Base-by-base conservation (phyloP, 2,888 invertebrate genomes). In the Julus scandinavius region DNA sequence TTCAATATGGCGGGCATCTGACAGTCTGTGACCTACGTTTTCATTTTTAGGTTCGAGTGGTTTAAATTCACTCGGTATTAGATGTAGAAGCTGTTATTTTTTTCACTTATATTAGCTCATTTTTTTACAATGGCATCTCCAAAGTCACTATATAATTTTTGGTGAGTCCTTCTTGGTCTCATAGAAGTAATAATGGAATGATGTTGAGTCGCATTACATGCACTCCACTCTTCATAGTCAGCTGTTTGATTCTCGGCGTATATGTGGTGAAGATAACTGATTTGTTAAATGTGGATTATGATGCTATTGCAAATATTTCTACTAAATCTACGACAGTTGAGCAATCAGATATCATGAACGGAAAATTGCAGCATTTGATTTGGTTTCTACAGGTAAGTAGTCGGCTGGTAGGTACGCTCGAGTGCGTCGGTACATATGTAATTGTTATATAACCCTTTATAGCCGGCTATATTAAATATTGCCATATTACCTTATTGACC, bases 311-410 rank as follows among this genome's bases (percentile, higher is more conserved):
- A 15, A 80, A 72, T 87, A 72, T 58, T 63, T 58, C 58, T 29
- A 15, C 7, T 6, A n/a, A 87, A 38, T 38, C 38, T 38, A 20
- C 20, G 20, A 15, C 5, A 40, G 72, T 20, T 72, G 54, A 85
- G 41, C 49, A 85, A 54, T 58, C 45, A 1, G 29, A 85, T 29
- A 11, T 15, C 29, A 13, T 85, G 80, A 50, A 41, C n/a, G 50
- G 38, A 13, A 45, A 38, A 45, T 7, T 20, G 29, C 41, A 88
- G n/a, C 88, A 83, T 45, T 54, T 88, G n/a, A 88, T 88, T 1
- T 88, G 88, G 88, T 88, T 88, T 80, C 9, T 88, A 49, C 88
- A 88, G 87, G 88, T 80, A 50, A 15, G 49, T 5, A 3, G 29
- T 29, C 29, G 29, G 29, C 1, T 29, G 29, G 29, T 1, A 29